Evolutionary conservation across 1,140 invertebrate species (phyloP), one percentile per base, ranked within the genome.

Genomic region (Drosophila neocordata): DNA sequence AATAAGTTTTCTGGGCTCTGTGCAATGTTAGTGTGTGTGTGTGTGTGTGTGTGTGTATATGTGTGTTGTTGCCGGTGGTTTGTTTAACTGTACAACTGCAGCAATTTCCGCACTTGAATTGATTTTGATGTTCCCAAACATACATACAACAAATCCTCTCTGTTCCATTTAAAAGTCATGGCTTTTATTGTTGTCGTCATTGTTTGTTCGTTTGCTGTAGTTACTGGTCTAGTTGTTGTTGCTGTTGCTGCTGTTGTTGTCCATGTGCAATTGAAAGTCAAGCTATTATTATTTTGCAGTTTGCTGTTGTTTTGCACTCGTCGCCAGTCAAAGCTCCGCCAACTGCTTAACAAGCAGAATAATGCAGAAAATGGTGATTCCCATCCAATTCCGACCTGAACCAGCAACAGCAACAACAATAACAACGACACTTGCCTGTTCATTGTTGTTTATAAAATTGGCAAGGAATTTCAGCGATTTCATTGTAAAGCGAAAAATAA

Each of bases 241-340:
- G 51, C 44, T 56, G 31, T 22, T 78, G 62, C 15, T 34, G 15
- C 59, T 41, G 18, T 12, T 34, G 52, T 61, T 72, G 67, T 71
- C 62, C 59, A 75, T 83, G 79, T 83, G 79, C 81, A 81, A 81
- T 85, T 87, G 81, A 87, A 87, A 85, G 78, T 85, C 78, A 87
- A 82, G 82, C 74, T 78, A 87, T 81, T 78, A 67, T 75, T 67
- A 77, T 67, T 68, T 65, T 72, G 65, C 62, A 15, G 65, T 68
- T 61, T 61, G 51, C 44, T 56, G 58, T 74, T 79, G 73, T 79
- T 77, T 69, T 79, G 59, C 70, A 69, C 70, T 69, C 82, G 63
- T 69, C 59, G 82, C 51, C 70, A 81, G 81, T 84, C 81, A 77
- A 81, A 84, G 82, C 61, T 65, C 44, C 64, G 73, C 61, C 82